A percentile compares a stretch with the other conserved stretches of the same genome.
Evolutionary conservation across 2,797 vertebrate genomes (phyloP).

Genomic region (Arnoldichthys spilopterus): DNA sequence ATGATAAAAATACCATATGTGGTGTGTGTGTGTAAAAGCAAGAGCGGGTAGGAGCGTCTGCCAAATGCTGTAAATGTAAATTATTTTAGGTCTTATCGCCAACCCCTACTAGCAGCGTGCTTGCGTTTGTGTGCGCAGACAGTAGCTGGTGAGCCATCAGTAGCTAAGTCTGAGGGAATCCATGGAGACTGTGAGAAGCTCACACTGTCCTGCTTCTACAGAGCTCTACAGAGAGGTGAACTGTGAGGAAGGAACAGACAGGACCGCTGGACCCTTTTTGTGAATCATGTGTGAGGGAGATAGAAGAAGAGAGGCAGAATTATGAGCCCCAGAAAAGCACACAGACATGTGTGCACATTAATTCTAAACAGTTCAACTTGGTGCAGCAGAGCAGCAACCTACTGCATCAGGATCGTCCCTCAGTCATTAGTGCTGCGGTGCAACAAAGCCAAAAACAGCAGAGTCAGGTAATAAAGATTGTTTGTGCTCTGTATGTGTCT

Average conservation of each 20-base stretch:
- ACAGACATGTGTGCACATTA: neutral
- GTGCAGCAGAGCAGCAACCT: neutral
- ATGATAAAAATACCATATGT: too few relatives aligned
- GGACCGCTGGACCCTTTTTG: slow-evolving; percentile 19
- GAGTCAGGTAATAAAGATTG: slow-evolving; percentile 16
- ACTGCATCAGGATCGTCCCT: neutral
- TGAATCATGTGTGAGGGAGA: neutral
- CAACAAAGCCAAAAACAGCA: slow-evolving; percentile 5
- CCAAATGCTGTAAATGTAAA: too few relatives aligned
- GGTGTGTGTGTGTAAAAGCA: too few relatives aligned
- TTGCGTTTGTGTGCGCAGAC: neutral
- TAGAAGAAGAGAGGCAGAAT: neutral
- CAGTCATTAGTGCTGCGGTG: neutral
- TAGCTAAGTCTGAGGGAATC: slow-evolving; percentile 29
- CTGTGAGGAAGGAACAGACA: slow-evolving; percentile 50
- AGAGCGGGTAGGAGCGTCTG: too few relatives aligned
- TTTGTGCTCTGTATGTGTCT: neutral
- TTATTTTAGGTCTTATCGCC: too few relatives aligned
- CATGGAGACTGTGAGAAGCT: slow-evolving; percentile 11
- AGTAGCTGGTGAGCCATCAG: slow-evolving; percentile 12
- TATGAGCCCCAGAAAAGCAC: neutral
- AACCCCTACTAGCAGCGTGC: neutral
- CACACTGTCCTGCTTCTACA: slow-evolving; percentile 38
- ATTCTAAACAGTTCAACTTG: neutral
- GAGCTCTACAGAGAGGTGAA: slow-evolving; percentile 44